Conservation (phyloP, 2,113 vertebrate species). For the Saguinus midas region DNA sequence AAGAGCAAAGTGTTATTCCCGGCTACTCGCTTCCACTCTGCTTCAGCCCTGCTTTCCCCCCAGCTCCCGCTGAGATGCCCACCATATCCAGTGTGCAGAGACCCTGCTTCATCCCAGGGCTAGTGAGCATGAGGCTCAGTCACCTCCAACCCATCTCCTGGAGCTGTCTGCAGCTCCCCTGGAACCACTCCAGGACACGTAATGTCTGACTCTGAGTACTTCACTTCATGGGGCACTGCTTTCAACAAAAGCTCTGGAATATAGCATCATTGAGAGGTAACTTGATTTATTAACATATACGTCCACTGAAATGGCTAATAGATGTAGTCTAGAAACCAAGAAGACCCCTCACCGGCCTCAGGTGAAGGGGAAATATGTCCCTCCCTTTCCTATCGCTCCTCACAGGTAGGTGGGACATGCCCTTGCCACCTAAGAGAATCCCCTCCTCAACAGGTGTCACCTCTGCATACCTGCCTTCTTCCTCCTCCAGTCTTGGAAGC, state of each 20-base stretch:
- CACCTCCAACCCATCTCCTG: background rate
- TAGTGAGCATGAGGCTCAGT: background rate
- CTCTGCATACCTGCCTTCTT: background rate
- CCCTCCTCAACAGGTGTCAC: background rate
- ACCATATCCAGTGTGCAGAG: too few relatives aligned
- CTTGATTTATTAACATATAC: too few relatives aligned
- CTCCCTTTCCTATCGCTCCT: background rate
- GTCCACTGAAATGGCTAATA: too few relatives aligned
- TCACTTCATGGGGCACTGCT: background rate
- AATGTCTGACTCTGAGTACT: rapidly evolving
- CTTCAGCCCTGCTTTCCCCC: too few relatives aligned
- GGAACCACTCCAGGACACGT: rapidly evolving
- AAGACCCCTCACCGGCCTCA: background rate
- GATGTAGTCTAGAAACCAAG: too few relatives aligned
- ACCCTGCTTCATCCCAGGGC: rapidly evolving
- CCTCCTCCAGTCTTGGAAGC: background rate
- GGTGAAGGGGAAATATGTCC: background rate
- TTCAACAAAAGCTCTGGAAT: too few relatives aligned
- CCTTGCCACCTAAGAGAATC: too few relatives aligned
- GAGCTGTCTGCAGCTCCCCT: rapidly evolving
- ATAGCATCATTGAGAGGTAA: too few relatives aligned
- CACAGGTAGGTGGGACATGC: too few relatives aligned
- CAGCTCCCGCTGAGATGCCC: background rate
- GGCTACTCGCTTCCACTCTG: background rate
- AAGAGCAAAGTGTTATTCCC: too few relatives aligned